Evolutionary conservation across 2,797 vertebrate species (phyloP).

Genomic region (Hippoglossus hippoglossus): DNA sequence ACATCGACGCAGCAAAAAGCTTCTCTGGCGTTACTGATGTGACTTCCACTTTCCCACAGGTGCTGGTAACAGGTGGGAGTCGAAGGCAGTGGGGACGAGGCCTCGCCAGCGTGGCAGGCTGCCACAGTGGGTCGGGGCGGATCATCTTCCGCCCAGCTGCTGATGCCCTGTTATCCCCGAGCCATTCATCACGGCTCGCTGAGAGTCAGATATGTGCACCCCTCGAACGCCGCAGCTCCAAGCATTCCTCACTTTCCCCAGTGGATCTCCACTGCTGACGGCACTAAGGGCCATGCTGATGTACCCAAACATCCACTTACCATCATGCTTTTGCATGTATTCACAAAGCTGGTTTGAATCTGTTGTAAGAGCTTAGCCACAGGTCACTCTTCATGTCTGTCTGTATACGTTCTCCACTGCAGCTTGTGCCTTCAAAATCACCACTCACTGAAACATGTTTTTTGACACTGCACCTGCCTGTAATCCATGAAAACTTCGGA

Average conservation of each 20-base stretch:
- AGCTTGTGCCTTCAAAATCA: background rate
- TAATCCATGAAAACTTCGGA: too few relatives aligned
- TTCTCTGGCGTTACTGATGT: background rate
- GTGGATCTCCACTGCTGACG: conserved; percentile 50
- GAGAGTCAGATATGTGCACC: conserved; percentile 71
- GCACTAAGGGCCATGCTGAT: conserved; percentile 46
- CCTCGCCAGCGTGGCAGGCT: conserved; percentile 40
- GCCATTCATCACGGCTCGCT: conserved; percentile 76
- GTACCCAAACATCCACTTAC: conserved; percentile 34
- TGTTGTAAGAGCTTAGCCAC: conserved; percentile 11
- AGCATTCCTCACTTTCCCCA: conserved; percentile 69
- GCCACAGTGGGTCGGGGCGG: conserved; percentile 53
- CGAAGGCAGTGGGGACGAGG: background rate
- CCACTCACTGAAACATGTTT: too few relatives aligned
- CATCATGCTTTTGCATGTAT: conserved; percentile 22
- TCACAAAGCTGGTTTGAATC: conserved; percentile 32
- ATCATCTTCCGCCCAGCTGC: conserved; percentile 81
- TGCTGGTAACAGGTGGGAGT: conserved; percentile 64
- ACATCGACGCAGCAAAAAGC: background rate
- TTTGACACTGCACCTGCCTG: too few relatives aligned
- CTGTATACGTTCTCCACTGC: background rate
- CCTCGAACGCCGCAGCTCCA: conserved; percentile 23
- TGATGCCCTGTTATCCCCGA: conserved; percentile 72
- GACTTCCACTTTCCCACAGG: conserved; percentile 58
- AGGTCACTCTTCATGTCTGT: background rate